Base-by-base conservation (phyloP, 2,888 invertebrate species). In the Eutolmus rufibarbis region DNA sequence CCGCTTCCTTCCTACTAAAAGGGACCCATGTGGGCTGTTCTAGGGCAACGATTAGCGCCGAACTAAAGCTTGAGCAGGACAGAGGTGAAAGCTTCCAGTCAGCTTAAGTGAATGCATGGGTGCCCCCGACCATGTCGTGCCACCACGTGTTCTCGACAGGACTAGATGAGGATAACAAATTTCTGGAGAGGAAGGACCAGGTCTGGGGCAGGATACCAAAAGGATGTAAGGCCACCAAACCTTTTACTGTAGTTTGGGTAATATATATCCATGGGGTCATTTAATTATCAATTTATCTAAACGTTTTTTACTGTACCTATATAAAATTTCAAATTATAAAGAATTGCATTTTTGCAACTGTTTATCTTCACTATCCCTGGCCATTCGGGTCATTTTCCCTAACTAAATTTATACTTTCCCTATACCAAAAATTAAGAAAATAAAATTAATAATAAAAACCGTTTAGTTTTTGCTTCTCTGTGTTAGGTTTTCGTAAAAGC, bases 91-190 rank as follows among this genome's bases (percentile, higher is more conserved):
- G 85, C 85, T 79, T 28, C 16, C n/a, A 12, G n/a, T 8, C 51
- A 28, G 31, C 28, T 28, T 28, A 28, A 51, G 5, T n/a, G 34
- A 34, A 78, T 86, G 57, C 86, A 86, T 79, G 66, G 31, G 79
- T 66, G 66, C 56, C 66, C 43, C 79, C 66, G 66, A 87, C 57
- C 34, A 37, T 8, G n/a, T 46, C 57, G 4, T 51, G 51, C 19
- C n/a, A 46, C 81, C 87, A 87, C 87, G 81, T 87, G 87, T 51
- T 87, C 51, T 12, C 74, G 87, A 87, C 81, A 87, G 87, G 56
- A 74, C 76, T 74, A 16, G 46, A 76, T 40, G 43, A 51, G 74
- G 81, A 87, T 87, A 82, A 74, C 74, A 76, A 87, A 87, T 87
- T 74, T 85, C 43, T 74, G 16, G 9, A 82, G 74, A 66, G 37